Percentiles rank a stretch among this genome's conserved stretches.
Evolutionary conservation across 2,888 invertebrate genomes (phyloP).

Genomic region (Torymus auratus): DNA sequence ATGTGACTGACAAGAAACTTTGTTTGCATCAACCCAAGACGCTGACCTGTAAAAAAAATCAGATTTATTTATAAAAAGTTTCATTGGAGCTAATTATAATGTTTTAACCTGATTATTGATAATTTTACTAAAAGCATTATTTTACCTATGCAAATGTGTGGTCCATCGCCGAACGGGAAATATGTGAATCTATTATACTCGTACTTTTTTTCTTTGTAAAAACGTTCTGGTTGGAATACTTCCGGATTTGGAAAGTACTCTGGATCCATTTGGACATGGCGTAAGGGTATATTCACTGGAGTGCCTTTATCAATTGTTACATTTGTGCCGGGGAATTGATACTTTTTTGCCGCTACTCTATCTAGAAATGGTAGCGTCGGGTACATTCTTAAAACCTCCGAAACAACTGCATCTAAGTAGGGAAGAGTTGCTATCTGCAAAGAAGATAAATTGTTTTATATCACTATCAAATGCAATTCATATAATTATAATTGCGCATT

Average conservation of each 20-base stretch:
- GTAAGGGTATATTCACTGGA: conserved; percentile 71
- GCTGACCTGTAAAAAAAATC: not conserved
- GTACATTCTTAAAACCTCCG: conserved; percentile 75
- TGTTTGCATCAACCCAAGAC: conserved; percentile 15
- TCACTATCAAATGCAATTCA: not conserved
- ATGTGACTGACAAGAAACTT: not conserved
- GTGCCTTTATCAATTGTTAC: conserved; percentile 70
- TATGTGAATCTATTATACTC: conserved; percentile 65
- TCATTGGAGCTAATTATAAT: not conserved
- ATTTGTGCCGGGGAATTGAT: conserved; percentile 67
- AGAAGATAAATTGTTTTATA: too few relatives aligned
- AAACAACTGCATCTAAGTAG: conserved; percentile 68
- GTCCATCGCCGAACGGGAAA: conserved; percentile 74
- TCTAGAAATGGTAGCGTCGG: conserved; percentile 71
- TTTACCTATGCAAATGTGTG: conserved; percentile 71
- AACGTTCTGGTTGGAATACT: conserved; percentile 75
- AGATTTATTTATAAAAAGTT: not conserved
- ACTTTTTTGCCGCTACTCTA: conserved; percentile 64
- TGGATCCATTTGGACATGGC: conserved; percentile 74
- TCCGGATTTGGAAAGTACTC: conserved; percentile 74
- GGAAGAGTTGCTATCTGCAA: conserved; percentile 57
- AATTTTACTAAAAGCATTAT: not conserved
- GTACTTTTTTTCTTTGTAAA: conserved; percentile 70
- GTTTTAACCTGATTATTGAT: too few relatives aligned
- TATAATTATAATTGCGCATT: not conserved